Evolutionary conservation across 1,140 invertebrate genomes (phyloP).

Genomic region (Drosophila pseudoobscura): DNA sequence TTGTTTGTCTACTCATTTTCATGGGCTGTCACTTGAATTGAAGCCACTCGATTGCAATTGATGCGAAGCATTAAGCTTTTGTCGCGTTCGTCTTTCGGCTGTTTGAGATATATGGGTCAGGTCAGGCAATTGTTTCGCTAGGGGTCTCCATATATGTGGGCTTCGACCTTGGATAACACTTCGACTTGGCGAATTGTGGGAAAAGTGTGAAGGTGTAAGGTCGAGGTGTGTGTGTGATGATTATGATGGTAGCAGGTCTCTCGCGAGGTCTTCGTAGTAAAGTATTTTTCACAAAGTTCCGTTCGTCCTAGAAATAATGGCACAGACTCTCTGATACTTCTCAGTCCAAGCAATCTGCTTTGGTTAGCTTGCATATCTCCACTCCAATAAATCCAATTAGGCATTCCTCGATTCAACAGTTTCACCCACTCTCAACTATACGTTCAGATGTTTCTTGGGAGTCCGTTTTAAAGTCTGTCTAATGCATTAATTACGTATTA

Average conservation of each 20-base stretch:
- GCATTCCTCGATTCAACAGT: neutral
- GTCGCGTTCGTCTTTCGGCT: conserved; percentile 22
- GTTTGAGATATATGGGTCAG: conserved; percentile 58
- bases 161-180: conserved; percentile 47
- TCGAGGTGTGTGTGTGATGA: conserved; percentile 1
- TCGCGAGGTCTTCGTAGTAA: no score
- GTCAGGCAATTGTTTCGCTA: conserved; percentile 39
- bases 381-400: conserved; percentile 1
- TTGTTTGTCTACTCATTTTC: conserved; percentile 74
- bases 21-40: conserved; percentile 74
- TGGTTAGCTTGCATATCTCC: no score
- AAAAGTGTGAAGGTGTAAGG: conserved; percentile 39
- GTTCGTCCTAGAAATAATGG: neutral
- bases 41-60: conserved; percentile 68
- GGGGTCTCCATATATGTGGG: conserved; percentile 14
- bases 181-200: conserved; percentile 33
- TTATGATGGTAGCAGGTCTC: neutral
- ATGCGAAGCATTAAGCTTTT: conserved; percentile 56
- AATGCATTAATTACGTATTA: conserved; percentile 73
- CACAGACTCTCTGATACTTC: no score
- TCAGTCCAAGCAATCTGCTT: no score
- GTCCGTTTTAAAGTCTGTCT: conserved; percentile 46
- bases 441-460: conserved; percentile 52
- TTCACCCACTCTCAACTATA: conserved; percentile 12
- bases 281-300: neutral